Conservation (phyloP, 2,113 vertebrate species). For the Eubucco bourcierii region DNA sequence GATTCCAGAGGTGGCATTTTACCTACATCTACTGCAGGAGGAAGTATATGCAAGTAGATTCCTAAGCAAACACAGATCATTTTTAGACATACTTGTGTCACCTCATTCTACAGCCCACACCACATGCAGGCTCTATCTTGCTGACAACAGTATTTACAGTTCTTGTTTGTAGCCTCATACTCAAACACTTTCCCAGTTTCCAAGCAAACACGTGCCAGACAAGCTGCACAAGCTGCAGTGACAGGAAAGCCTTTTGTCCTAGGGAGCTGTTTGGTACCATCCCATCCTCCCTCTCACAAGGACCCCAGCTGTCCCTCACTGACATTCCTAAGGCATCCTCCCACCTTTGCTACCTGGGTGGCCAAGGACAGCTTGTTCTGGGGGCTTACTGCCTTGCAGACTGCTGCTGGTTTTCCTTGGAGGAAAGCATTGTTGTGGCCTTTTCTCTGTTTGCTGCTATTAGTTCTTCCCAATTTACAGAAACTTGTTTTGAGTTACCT, state of each 20-base stretch:
- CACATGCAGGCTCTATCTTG: fast-evolving
- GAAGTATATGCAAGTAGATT: not conserved
- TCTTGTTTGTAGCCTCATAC: not conserved
- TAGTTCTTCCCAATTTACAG: not conserved
- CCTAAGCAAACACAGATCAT: not conserved
- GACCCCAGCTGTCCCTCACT: not conserved
- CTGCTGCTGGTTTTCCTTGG: not conserved
- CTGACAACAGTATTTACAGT: fast-evolving
- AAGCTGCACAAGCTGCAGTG: not conserved
- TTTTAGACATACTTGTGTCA: not conserved
- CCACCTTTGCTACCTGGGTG: not conserved
- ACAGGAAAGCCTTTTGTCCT: not conserved
- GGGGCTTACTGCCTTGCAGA: not conserved
- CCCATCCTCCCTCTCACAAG: not conserved
- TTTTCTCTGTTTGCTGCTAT: not conserved
- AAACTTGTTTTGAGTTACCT: not conserved
- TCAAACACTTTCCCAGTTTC: not conserved
- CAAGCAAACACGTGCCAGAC: not conserved
- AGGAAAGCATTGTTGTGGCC: not conserved
- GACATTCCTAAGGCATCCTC: not conserved
- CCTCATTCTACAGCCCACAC: not conserved
- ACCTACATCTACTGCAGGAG: not conserved
- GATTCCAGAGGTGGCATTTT: slow-evolving; percentile 29
- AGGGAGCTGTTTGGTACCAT: not conserved
- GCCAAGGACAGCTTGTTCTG: not conserved